Conservation (phyloP, 2,113 vertebrate species). For the Paramisgurnus dabryanus region DNA sequence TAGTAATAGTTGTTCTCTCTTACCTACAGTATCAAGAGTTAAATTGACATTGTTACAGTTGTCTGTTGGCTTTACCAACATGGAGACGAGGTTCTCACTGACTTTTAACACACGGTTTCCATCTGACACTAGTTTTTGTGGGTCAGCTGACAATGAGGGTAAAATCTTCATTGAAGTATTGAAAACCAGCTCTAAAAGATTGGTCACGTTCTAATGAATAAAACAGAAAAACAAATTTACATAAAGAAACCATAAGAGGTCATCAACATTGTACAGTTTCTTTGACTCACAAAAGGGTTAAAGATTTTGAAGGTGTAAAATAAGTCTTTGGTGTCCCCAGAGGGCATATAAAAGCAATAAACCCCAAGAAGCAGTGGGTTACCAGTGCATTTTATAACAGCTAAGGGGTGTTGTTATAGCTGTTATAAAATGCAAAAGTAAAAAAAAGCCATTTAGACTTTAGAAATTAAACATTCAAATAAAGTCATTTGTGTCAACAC, state of each 20-base stretch:
- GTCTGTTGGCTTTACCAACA: not conserved
- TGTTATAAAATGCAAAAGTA: no score
- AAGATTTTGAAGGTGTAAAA: no score
- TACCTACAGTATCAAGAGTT: not conserved
- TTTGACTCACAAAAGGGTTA: no score
- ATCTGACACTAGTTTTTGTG: not conserved
- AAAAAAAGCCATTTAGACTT: no score
- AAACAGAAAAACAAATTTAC: not conserved
- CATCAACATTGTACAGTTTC: no score
- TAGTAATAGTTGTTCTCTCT: not conserved
- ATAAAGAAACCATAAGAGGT: not conserved
- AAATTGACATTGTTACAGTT: not conserved
- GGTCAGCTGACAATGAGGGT: not conserved
- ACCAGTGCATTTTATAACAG: no score
- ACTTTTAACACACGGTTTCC: constrained; percentile 1
- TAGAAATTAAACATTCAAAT: no score
- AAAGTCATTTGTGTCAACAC: no score
- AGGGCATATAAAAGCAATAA: no score
- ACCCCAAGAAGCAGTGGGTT: no score
- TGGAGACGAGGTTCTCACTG: constrained; percentile 25
- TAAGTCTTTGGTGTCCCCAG: no score
- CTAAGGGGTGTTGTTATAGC: no score
- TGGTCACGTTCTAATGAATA: not conserved
- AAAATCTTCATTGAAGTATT: not conserved
- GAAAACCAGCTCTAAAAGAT: not conserved